These are phyloP conservation scores for Drosophila mojavensis DNA, from an alignment of 1,140 invertebrate species.

Conservation along the genomic window DNA sequence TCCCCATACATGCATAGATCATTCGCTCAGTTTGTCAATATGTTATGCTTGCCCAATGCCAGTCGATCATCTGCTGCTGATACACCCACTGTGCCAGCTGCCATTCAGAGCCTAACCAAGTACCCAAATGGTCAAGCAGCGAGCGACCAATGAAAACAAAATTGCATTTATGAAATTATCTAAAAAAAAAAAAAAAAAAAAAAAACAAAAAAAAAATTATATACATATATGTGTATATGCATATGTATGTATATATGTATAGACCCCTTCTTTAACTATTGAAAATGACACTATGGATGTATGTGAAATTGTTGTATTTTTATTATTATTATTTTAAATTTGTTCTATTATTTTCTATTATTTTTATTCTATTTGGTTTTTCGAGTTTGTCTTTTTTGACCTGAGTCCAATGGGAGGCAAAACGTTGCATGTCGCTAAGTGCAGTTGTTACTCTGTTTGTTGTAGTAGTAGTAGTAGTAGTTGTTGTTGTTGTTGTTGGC, in stretches of 20 bases:
- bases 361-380: not conserved
- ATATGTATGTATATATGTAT: no score
- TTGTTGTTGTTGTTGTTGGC: slow-evolving; percentile 8
- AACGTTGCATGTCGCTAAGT: slow-evolving; percentile 79
- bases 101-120: slow-evolving; percentile 43
- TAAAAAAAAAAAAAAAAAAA: not conserved
- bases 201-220: not conserved
- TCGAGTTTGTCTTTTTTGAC: slow-evolving; percentile 30
- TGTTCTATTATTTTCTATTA: not conserved
- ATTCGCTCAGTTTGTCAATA: not conserved
- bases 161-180: slow-evolving; percentile 31
- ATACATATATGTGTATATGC: not conserved
- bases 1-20: no score
- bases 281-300: slow-evolving; percentile 53
- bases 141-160: slow-evolving; percentile 30
- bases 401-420: slow-evolving; percentile 59
- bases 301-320: slow-evolving; percentile 2
- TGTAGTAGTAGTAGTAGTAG: not conserved
- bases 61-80: not conserved
- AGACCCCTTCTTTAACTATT: slow-evolving; percentile 24
- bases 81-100: slow-evolving; percentile 27
- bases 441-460: slow-evolving; percentile 54
- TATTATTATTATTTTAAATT: not conserved
- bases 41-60: not conserved
- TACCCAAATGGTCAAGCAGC: slow-evolving; percentile 40